phyloP scores from a whole-genome alignment of 1,140 invertebrate species.

The Neotoxoptera formosana region DNA sequence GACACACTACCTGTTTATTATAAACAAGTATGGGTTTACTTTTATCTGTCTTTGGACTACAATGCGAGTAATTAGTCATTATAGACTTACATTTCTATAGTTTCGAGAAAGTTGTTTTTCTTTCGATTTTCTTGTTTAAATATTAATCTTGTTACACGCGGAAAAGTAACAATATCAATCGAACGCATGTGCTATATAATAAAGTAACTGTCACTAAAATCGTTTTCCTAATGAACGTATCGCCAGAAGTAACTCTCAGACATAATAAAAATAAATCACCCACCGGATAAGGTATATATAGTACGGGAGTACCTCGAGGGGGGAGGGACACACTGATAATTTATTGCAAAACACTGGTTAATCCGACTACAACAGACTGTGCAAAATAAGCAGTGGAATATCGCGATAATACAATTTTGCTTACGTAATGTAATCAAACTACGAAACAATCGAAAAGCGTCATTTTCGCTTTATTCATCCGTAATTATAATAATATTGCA shows the following conservation, averaged over 20 bases:
- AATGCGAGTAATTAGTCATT: background rate
- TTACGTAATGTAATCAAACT: background rate
- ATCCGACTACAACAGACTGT: background rate
- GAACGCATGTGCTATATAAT: background rate
- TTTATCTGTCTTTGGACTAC: background rate
- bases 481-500: background rate
- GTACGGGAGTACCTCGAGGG: background rate
- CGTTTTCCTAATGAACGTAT: background rate
- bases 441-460: too few relatives aligned
- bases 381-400: background rate
- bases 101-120: background rate
- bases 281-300: background rate
- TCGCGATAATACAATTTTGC: background rate
- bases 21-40: background rate
- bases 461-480: too few relatives aligned
- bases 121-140: background rate
- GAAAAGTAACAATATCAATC: background rate
- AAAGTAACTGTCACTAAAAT: background rate
- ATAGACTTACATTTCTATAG: background rate
- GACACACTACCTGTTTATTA: background rate
- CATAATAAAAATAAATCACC: constrained; percentile 27
- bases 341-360: background rate
- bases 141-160: background rate
- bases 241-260: background rate
- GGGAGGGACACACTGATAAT: constrained; percentile 32